Base-by-base conservation (phyloP, 1,140 invertebrate species). In the Halotydeus destructor region DNA sequence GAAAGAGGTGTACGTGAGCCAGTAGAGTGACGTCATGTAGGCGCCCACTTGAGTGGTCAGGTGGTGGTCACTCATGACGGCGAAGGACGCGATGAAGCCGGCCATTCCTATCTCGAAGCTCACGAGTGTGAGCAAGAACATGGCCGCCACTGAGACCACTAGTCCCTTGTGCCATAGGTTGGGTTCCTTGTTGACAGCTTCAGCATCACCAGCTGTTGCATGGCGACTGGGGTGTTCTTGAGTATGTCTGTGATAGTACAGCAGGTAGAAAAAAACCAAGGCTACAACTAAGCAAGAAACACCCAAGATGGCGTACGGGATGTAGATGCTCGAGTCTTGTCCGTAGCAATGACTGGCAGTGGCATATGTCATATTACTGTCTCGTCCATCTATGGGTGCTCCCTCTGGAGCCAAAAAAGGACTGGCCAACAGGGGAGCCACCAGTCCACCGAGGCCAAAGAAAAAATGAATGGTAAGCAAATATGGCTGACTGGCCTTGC, bases 401-500 rank as follows among this genome's bases (percentile, higher is more conserved):
- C n/a, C 8, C 2, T 19, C 5, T 28, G 14, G 30, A 22, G 47
- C 52, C 11, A 68, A 52, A 44, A 67, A 69, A 0, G 62, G 61
- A 16, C 57, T 57, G 5, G 62, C 60, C 16, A 69, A 44, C 3
- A 68, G 52, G 8, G 67, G 67, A 12, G 66, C 64, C 25, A 68
- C 48, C 43, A 66, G 65, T 2, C 64, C 62, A 24, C 67, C 67
- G 25, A 68, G 44, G 16, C 62, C 66, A 57, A 67, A 68, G 16
- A 59, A 59, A 52, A 68, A 68, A 45, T 69, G 67, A 23, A 69
- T 43, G 3, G 62, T 54, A 50, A 69, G 67, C 46, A 69, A 60
- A 43, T 61, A 68, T 3, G 65, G 65, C 3, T 57, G 59, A 50
- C 62, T 65, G 28, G 60, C 55, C 33, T 57, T 56, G 5, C 60